phyloP scores from a whole-genome alignment of 2,888 invertebrate species.

The Isoperla grammatica region DNA sequence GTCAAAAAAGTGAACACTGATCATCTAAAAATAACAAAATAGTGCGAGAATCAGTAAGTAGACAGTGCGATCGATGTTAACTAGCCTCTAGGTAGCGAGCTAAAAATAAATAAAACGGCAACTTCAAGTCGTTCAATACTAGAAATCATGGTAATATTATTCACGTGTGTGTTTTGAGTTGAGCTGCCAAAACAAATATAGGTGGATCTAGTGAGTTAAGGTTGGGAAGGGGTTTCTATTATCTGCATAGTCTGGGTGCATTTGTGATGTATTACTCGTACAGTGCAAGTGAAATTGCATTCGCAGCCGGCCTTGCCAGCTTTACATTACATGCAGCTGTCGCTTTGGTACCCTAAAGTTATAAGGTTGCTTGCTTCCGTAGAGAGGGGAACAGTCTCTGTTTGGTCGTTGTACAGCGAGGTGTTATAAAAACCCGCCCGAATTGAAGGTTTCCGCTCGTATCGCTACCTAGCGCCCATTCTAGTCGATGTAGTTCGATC shows the following conservation, averaged over 20 bases:
- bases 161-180: too few relatives aligned
- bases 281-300: constrained; percentile 26
- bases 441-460: background rate
- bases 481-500: background rate
- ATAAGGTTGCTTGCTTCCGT: constrained; percentile 5
- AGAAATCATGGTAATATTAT: too few relatives aligned
- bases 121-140: background rate
- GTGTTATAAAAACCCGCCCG: background rate
- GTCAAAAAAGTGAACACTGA: too few relatives aligned
- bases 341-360: constrained; percentile 10
- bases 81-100: background rate
- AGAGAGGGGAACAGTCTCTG: constrained; percentile 7
- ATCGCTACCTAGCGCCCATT: constrained; percentile 14
- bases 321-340: constrained; percentile 12
- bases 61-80: too few relatives aligned
- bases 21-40: too few relatives aligned
- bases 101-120: background rate
- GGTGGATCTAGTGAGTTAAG: too few relatives aligned
- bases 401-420: background rate
- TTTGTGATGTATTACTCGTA: constrained; percentile 9
- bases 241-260: background rate
- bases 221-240: background rate
- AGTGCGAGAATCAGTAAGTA: too few relatives aligned
- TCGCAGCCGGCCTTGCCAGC: constrained; percentile 26
- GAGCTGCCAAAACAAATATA: too few relatives aligned